Base-by-base conservation (phyloP, 1,140 invertebrate genomes). In the Lethrus apterus region DNA sequence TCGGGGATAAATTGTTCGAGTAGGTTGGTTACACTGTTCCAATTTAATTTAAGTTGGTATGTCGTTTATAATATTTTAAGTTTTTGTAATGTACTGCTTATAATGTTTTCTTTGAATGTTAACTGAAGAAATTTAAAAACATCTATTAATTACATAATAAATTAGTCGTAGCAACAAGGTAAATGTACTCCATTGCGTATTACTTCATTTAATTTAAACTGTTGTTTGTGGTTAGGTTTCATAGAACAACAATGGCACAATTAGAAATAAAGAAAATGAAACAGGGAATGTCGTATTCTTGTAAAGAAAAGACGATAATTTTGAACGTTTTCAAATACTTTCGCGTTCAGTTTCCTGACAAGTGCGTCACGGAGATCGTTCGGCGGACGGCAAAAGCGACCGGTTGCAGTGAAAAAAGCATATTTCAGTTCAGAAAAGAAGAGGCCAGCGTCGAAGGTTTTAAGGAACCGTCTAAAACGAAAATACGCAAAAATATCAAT, bases 291-390 rank as follows among this genome's bases (percentile, higher is more conserved):
- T 58, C 62, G 4, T 64, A 64, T 50, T 54, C 60, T 7, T 51
- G 51, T 13, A 62, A 62, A 55, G 62, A 62, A 42, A 64, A 64
- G 50, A 62, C 57, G 17, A 64, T 64, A 26, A 64, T 64, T 42
- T 48, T 64, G 26, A 64, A 64, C 26, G 62, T 64, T 3, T 64
- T 64, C 31, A 64, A 64, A 55, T 64, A 64, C 45, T 64, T 64
- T 20, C 48, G 54, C 7, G 42, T 18, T 10, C 24, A 58, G n/a
- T 55, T 52, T 51, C 55, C 60, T 2, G 60, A 62, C 19, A 55
- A 58, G 47, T 57, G 56, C 26, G 55, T 64, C 11, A 64, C 62
- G 5, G 62, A 64, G 35, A 50, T 62, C 29, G 62, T 62, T 2
- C 30, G 60, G 13, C 36, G 52, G 19, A 64, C 62, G 10, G 35